Percentiles rank a stretch among this genome's conserved stretches.
phyloP scores from a whole-genome alignment of 2,113 vertebrate species.

The Alces alces region DNA sequence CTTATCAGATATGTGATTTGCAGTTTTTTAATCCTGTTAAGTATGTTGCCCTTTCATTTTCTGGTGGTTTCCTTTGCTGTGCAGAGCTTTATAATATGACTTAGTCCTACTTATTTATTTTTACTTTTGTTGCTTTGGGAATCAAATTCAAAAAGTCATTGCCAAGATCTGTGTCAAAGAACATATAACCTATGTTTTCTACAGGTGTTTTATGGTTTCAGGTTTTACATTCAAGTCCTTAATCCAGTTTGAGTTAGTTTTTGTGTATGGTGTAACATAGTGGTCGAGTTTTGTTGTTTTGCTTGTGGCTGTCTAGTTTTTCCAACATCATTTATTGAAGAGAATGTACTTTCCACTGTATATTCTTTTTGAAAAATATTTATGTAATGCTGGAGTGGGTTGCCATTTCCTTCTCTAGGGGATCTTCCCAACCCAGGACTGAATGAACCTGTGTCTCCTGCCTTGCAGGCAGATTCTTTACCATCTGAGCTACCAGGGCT shows the following conservation, averaged over 20 bases:
- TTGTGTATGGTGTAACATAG: not conserved
- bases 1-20: not conserved
- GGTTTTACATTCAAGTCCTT: not conserved
- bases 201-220: not conserved
- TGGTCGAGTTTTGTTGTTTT: not conserved
- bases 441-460: not conserved
- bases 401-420: not conserved
- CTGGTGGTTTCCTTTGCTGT: not conserved
- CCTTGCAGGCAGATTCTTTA: not conserved
- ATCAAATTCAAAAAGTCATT: not conserved
- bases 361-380: not conserved
- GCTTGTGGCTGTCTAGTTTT: not conserved
- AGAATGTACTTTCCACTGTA: not conserved
- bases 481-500: not conserved
- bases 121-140: not conserved
- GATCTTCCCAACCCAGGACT: not conserved
- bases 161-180: not conserved
- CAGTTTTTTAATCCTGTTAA: not conserved
- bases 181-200: not conserved
- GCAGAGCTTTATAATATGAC: not conserved
- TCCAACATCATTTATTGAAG: not conserved
- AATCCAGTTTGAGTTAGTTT: not conserved
- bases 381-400: not conserved
- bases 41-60: not conserved
- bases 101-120: not conserved